Conservation (phyloP, 1,140 invertebrate genomes). For the Aphaenogaster floridana region DNA sequence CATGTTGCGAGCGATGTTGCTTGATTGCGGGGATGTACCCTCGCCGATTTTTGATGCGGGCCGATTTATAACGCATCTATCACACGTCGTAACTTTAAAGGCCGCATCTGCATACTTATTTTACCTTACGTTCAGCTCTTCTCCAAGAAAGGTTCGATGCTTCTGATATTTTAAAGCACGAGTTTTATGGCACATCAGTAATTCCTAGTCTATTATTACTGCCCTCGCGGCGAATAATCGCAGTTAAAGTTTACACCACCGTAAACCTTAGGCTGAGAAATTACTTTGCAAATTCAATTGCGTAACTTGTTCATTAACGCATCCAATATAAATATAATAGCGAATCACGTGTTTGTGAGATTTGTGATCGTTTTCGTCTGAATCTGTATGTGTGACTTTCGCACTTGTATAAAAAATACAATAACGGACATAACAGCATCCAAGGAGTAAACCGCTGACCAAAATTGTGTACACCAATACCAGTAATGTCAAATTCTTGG, state of each 20-base stretch:
- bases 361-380: not conserved
- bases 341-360: not conserved
- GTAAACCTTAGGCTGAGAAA: not conserved
- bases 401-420: not conserved
- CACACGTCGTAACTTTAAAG: conserved; percentile 13
- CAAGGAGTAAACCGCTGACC: too few relatives aligned
- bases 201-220: conserved; percentile 12
- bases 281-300: conserved; percentile 6
- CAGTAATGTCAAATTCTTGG: too few relatives aligned
- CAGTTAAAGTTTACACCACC: conserved; percentile 22
- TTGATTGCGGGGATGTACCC: conserved; percentile 21
- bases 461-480: too few relatives aligned
- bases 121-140: not conserved
- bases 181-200: not conserved
- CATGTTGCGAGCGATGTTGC: conserved; percentile 24
- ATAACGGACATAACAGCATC: not conserved
- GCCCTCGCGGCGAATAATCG: not conserved
- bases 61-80: conserved; percentile 41
- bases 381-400: not conserved
- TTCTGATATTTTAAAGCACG: conserved; percentile 14
- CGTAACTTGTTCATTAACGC: not conserved
- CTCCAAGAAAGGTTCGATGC: not conserved
- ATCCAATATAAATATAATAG: not conserved
- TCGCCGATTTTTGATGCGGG: not conserved
- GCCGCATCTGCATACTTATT: conserved; percentile 28